Base-by-base conservation (phyloP, 2,888 invertebrate species). In the Orthonychiurus folsomi region DNA sequence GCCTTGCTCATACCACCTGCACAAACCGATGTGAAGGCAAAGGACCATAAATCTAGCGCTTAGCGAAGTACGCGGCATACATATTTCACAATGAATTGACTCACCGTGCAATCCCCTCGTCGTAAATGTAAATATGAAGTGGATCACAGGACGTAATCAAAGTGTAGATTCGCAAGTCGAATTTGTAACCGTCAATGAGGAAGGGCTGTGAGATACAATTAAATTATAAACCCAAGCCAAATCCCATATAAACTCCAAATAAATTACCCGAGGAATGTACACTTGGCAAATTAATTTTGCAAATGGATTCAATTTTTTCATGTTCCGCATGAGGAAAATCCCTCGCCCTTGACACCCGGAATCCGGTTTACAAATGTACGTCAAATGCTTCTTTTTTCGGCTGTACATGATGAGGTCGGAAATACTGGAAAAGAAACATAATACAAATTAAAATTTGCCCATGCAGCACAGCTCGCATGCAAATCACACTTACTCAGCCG, bases 131-230 rank as follows among this genome's bases (percentile, higher is more conserved):
- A 69, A 94, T 84, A 69, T 93, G 81, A 50, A 94, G 80, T 0
- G 93, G 93, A 78, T 93, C 92, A 75, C 92, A 91, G 0, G 91
- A 90, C 0, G 93, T 92, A 64, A 94, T 87, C 24, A 94, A 80
- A 0, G 86, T 86, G 77, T 94, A 94, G 5, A 94, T 85, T 64
- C 94, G 82, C 63, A 93, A 82, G 77, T 94, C 94, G 77, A 93
- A 93, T 79, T 94, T 94, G 77, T 87, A 93, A 1, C 92, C 92
- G 76, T 94, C 93, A 21, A 93, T 87, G 55, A 93, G 80, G 68
- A 88, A 87, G 0, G 93, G 93, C 82, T 88, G 75, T 15, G 75
- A 76, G 63, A 54, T 12, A 28, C 21, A 63, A 26, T 24, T 21
- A 52, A 52, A 52, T 52, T 52, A 20, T 3, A n/a, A 26, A 27